Conservation (phyloP, 2,888 invertebrate species). For the Cataglyphis albicans region DNA sequence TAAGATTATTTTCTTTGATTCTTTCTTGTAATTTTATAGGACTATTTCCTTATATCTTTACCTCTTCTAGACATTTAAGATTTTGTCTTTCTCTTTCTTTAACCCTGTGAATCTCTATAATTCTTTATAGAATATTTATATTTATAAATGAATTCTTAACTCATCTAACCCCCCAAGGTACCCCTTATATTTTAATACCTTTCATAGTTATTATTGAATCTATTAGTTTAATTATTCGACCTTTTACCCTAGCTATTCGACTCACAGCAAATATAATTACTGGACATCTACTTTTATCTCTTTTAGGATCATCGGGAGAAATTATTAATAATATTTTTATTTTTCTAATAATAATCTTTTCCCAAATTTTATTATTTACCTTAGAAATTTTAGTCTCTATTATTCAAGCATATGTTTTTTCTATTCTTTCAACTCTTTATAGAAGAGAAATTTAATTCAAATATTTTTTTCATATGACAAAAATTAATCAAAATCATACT, state of each 20-base stretch:
- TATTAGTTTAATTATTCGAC: constrained; percentile 91
- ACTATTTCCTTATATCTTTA: constrained; percentile 87
- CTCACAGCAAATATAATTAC: constrained; percentile 91
- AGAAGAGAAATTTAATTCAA: constrained; percentile 87
- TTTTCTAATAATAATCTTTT: constrained; percentile 79
- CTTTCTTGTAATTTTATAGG: constrained; percentile 90
- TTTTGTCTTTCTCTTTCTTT: background rate
- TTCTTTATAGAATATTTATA: background rate
- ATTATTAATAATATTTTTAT: constrained; percentile 77
- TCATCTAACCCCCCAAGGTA: constrained; percentile 90
- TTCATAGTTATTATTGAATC: constrained; percentile 92
- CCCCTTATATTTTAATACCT: constrained; percentile 89
- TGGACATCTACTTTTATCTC: constrained; percentile 83
- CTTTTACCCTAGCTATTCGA: constrained; percentile 84
- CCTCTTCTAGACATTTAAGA: background rate
- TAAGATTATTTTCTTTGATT: constrained; percentile 83
- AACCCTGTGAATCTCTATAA: background rate
- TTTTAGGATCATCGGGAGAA: constrained; percentile 85
- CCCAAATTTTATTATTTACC: constrained; percentile 87
- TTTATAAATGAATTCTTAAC: constrained; percentile 89
- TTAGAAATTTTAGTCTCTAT: constrained; percentile 88
- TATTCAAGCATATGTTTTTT: constrained; percentile 90
- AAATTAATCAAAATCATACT: too few species aligned
- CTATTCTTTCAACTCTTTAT: constrained; percentile 88
- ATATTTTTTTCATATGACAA: too few species aligned